Conservation (phyloP, 2,888 invertebrate species). For the Electrophaes corylata region DNA sequence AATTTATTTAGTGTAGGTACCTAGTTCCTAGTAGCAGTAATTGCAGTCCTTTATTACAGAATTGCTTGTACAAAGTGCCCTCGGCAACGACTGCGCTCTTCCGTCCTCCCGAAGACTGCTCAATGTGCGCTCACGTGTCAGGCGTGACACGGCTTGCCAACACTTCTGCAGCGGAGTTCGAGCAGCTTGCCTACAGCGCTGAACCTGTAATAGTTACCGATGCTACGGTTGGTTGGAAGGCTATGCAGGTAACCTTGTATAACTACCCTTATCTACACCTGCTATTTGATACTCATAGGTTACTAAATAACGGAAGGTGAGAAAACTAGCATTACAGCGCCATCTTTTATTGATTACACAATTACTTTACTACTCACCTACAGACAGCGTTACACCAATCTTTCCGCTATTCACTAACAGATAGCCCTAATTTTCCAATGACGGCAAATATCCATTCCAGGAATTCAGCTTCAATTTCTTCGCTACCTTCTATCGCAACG, state of each 20-base stretch:
- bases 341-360: not conserved
- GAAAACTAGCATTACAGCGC: not conserved
- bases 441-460: conserved; percentile 42
- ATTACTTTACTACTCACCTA: not conserved
- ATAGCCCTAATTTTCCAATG: not conserved
- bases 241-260: conserved; percentile 23
- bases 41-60: conserved; percentile 52
- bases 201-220: conserved; percentile 94
- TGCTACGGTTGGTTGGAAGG: conserved; percentile 66
- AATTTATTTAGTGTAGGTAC: too few species aligned
- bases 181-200: conserved; percentile 90
- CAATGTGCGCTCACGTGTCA: conserved; percentile 88
- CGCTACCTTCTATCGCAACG: conserved; percentile 88
- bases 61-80: conserved; percentile 62
- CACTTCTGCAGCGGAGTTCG: conserved; percentile 88
- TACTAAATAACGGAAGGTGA: too few species aligned
- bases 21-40: too few species aligned
- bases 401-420: not conserved
- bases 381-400: not conserved
- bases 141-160: conserved; percentile 87
- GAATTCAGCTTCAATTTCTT: conserved; percentile 93
- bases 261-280: too few species aligned
- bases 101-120: conserved; percentile 92
- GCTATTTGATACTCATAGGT: too few species aligned
- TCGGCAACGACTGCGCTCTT: conserved; percentile 76